phyloP scores from a whole-genome alignment of 2,797 vertebrate genomes.

The Dendrocincla tyrannina region DNA sequence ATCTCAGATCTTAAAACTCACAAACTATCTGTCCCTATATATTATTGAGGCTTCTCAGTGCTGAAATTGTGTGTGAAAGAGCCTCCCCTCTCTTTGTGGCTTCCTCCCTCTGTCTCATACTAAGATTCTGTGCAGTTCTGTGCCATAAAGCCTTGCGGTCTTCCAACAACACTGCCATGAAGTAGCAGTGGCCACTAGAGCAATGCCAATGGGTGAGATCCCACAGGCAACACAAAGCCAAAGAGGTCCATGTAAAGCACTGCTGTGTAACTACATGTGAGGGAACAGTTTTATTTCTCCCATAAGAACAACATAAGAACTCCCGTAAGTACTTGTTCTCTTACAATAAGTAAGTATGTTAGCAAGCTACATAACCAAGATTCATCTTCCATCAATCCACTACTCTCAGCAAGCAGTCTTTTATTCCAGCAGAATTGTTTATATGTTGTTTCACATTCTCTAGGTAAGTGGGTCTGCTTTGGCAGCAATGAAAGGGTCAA shows the following conservation, averaged over 20 bases:
- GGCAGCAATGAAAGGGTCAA: neutral
- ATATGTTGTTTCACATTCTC: neutral
- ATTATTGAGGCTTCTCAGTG: neutral
- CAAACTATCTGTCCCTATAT: neutral
- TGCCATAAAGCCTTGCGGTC: neutral
- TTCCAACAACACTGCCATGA: neutral
- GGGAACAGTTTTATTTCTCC: neutral
- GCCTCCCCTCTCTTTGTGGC: neutral
- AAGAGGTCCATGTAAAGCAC: neutral
- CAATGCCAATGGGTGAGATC: accelerated
- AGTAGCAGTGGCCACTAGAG: neutral
- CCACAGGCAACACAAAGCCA: neutral
- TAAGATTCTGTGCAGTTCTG: neutral
- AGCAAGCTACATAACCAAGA: neutral
- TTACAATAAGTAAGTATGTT: neutral
- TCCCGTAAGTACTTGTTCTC: too few relatives aligned
- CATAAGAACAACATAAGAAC: neutral
- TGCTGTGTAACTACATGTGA: neutral
- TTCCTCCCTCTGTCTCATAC: neutral
- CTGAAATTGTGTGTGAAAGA: neutral
- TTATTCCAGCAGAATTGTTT: neutral
- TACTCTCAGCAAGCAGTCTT: neutral
- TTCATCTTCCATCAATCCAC: neutral
- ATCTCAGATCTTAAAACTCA: neutral
- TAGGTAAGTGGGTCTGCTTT: neutral